Evolutionary conservation across 1,140 invertebrate species (phyloP), one percentile per base, ranked within the genome.

Genomic region (Colletes latitarsis): DNA sequence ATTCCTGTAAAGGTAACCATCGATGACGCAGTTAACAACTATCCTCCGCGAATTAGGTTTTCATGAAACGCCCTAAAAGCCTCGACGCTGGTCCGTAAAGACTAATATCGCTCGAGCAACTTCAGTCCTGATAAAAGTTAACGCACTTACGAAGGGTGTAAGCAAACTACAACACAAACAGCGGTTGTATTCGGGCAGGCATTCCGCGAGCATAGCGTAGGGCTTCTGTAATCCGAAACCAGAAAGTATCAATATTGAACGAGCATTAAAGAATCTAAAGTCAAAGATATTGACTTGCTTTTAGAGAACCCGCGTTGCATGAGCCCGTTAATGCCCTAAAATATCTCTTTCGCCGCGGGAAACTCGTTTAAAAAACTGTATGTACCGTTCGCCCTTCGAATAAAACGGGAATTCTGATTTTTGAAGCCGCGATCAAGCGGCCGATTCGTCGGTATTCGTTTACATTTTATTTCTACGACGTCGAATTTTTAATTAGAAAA

Each of bases 61-160:
- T 46, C 52, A 19, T 10, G 52, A 39, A n/a, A 17, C 68, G 8
- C 30, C 52, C 17, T 70, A n/a, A 70, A 70, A 70, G 68, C 68
- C 21, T 70, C 52, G 57, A 57, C 68, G 21, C 15, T 5, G 30
- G 52, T 9, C 14, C 68, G 53, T 70, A 70, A 70, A 70, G 68
- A 70, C 68, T 57, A 70, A 70, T 70, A 70, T 70, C 53, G 17
- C 19, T 46, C 52, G 5, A 30, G 52, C 68, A 70, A 70, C 68
- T 70, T 70, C 15, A 41, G 17, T 15, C 39, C 52, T 57, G 57
- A 70, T 70, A 52, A 70, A 70, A 55, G 68, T 55, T 41, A 57
- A 57, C 52, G 68, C 52, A 52, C 30, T 8, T 53, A n/a, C 49
- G 30, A 30, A 43, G 30, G 49, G 30, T 14, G 14, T 12, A 9